Conservation (phyloP, 2,888 invertebrate species). For the Callosobruchus maculatus region DNA sequence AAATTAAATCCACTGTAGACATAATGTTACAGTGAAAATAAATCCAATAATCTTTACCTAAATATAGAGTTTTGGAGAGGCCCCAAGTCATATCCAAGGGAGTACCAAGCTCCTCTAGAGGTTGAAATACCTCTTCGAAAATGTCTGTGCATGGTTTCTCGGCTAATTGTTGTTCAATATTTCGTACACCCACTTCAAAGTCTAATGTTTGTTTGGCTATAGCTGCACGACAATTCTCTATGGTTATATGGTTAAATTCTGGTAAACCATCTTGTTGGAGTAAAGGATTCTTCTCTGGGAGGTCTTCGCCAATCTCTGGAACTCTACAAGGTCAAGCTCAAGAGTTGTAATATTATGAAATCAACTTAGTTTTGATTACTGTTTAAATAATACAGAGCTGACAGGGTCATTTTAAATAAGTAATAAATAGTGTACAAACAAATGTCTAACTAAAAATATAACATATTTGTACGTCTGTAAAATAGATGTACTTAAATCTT, state of each 20-base stretch:
- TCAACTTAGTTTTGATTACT: neutral
- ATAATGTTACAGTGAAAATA: no score
- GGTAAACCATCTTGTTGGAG: slow-evolving; percentile 72
- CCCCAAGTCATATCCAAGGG: slow-evolving; percentile 84
- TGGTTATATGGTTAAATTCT: slow-evolving; percentile 74
- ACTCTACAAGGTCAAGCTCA: slow-evolving; percentile 53
- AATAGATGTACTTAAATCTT: no score
- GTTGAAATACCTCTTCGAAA: slow-evolving; percentile 67
- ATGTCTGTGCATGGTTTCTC: slow-evolving; percentile 54
- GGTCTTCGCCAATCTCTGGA: slow-evolving; percentile 81
- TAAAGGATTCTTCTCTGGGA: slow-evolving; percentile 70
- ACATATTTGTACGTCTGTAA: neutral
- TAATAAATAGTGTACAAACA: no score
- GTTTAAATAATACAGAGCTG: neutral
- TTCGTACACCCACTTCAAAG: slow-evolving; percentile 71
- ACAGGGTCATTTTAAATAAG: no score
- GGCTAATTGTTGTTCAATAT: slow-evolving; percentile 60
- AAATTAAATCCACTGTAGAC: no score
- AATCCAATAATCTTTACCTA: slow-evolving; percentile 43
- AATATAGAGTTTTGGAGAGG: slow-evolving; percentile 77
- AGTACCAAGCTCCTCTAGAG: slow-evolving; percentile 68
- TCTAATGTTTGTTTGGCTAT: slow-evolving; percentile 79
- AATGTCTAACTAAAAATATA: no score
- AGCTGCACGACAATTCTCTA: slow-evolving; percentile 80
- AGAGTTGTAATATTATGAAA: slow-evolving; percentile 7